phyloP scores from a whole-genome alignment of 2,888 invertebrate genomes.

The Incurvaria masculella region DNA sequence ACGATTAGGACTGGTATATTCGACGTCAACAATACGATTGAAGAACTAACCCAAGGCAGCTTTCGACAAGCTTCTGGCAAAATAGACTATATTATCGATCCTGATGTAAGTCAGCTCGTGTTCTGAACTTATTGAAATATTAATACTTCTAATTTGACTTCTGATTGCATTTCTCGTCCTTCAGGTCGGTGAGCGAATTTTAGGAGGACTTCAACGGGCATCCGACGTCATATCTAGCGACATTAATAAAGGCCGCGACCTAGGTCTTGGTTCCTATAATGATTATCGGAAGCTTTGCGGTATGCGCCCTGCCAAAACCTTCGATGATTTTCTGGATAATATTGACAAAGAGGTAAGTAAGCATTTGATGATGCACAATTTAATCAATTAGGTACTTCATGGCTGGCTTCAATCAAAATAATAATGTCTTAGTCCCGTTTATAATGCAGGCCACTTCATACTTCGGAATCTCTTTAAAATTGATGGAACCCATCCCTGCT shows the following conservation, averaged over 20 bases:
- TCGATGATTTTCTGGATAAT: slow-evolving; percentile 68
- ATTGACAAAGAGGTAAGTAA: slow-evolving; percentile 40
- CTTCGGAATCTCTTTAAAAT: too few species aligned
- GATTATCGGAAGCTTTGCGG: slow-evolving; percentile 80
- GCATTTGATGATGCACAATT: slow-evolving; percentile 6
- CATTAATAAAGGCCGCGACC: slow-evolving; percentile 60
- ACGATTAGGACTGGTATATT: slow-evolving; percentile 23
- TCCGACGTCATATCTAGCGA: slow-evolving; percentile 28
- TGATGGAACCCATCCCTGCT: too few species aligned
- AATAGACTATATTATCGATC: slow-evolving; percentile 31
- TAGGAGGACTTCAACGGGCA: slow-evolving; percentile 26
- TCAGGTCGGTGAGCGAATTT: slow-evolving; percentile 25
- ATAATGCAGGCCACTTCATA: too few species aligned
- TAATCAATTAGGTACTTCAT: slow-evolving; percentile 12
- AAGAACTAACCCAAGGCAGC: slow-evolving; percentile 30
- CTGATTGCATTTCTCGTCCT: slow-evolving; percentile 9
- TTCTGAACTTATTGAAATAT: background rate
- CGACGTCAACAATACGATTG: slow-evolving; percentile 27
- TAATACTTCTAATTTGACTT: background rate
- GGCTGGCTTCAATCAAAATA: slow-evolving; percentile 19
- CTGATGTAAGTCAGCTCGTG: slow-evolving; percentile 26
- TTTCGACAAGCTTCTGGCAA: slow-evolving; percentile 32
- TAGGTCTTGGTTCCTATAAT: slow-evolving; percentile 82
- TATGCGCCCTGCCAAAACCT: slow-evolving; percentile 64
- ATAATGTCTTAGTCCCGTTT: too few species aligned